Conservation (phyloP, 2,113 vertebrate species). For the Amphiprion percula region DNA sequence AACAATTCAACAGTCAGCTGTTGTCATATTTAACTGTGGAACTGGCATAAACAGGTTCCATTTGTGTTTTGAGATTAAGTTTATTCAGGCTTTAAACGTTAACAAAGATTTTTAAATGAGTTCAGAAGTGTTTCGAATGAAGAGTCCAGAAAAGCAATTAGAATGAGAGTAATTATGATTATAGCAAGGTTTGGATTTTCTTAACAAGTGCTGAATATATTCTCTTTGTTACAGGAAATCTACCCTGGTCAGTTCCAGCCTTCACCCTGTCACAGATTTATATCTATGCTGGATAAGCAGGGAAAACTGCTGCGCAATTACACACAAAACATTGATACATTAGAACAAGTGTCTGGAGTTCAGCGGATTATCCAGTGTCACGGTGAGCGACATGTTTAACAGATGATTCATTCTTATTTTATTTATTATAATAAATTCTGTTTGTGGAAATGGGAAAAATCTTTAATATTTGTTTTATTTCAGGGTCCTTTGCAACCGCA, state of each 20-base stretch:
- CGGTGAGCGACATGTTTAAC: conserved; percentile 79
- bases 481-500: conserved; percentile 98
- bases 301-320: conserved; percentile 96
- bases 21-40: no score
- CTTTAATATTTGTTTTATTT: conserved; percentile 41
- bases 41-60: no score
- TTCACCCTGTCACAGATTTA: conserved; percentile 97
- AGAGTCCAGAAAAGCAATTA: background rate
- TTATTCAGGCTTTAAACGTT: no score
- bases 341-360: conserved; percentile 97
- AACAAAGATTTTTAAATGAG: no score
- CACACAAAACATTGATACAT: conserved; percentile 98
- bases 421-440: background rate
- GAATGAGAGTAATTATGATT: background rate
- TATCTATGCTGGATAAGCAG: conserved; percentile 95
- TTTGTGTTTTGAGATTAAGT: no score
- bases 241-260: conserved; percentile 98
- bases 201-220: conserved; percentile 12
- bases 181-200: background rate
- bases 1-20: no score
- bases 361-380: conserved; percentile 98
- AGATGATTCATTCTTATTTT: background rate
- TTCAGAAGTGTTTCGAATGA: no score
- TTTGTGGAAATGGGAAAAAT: background rate
- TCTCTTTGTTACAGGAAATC: conserved; percentile 90